Conservation (phyloP, 1,140 invertebrate species). For the Coptotermes formosanus region DNA sequence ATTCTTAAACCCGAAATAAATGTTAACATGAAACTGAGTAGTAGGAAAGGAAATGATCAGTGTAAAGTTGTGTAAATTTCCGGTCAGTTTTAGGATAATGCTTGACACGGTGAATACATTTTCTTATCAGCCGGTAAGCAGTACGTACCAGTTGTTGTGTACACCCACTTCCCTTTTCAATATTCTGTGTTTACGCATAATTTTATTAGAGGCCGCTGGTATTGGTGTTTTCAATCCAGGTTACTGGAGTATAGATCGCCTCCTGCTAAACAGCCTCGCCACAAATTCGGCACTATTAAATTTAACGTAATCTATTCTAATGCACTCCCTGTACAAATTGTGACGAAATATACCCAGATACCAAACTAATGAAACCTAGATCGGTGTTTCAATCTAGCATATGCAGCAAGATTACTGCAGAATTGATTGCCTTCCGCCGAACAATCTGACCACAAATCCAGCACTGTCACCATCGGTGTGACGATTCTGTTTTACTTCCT, state of each 20-base stretch:
- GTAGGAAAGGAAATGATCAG: no score
- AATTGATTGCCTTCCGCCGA: neutral
- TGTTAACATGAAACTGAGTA: no score
- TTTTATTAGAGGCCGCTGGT: neutral
- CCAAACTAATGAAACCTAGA: no score
- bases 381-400: neutral
- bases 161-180: neutral
- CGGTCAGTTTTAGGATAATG: no score
- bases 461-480: neutral
- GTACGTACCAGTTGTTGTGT: neutral
- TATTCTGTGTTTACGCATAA: conserved; percentile 1
- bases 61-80: no score
- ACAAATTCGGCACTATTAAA: neutral
- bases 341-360: neutral
- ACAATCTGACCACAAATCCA: neutral
- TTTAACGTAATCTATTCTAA: neutral
- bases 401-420: neutral
- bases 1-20: no score
- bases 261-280: neutral
- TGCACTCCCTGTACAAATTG: neutral
- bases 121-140: neutral
- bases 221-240: neutral
- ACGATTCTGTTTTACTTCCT: neutral
- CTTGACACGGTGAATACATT: neutral
- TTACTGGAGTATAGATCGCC: conserved; percentile 6